Conservation (phyloP, 2,888 invertebrate genomes). For the Drosophila mimica region DNA sequence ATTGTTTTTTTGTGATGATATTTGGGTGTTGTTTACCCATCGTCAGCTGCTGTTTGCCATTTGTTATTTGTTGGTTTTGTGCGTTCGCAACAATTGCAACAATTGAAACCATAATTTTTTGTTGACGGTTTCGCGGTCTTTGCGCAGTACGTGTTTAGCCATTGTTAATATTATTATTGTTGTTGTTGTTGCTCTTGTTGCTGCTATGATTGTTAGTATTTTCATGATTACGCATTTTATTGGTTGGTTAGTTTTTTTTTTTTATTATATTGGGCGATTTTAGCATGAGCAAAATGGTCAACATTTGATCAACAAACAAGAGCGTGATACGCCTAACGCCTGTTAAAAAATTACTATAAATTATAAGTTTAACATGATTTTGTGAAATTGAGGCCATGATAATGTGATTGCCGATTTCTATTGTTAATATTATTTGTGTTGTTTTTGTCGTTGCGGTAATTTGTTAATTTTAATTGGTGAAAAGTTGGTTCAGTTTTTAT, state of each 20-base stretch:
- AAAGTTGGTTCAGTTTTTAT: slow-evolving; percentile 2
- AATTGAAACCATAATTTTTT: slow-evolving; percentile 49
- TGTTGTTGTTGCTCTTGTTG: not conserved
- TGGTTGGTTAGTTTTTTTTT: slow-evolving; percentile 17
- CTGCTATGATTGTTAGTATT: slow-evolving; percentile 51
- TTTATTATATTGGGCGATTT: slow-evolving; percentile 17
- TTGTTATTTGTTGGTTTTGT: slow-evolving; percentile 3
- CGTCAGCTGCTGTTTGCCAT: slow-evolving; percentile 52
- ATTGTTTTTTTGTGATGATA: slow-evolving; percentile 12
- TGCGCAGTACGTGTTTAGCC: slow-evolving; percentile 38
- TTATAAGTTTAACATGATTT: slow-evolving; percentile 8
- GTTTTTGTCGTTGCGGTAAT: slow-evolving; percentile 10
- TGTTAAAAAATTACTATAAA: slow-evolving; percentile 32
- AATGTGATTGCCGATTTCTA: slow-evolving; percentile 18
- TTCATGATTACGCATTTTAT: slow-evolving; percentile 65
- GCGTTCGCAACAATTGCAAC: slow-evolving; percentile 34
- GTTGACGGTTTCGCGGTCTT: slow-evolving; percentile 30
- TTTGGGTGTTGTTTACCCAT: slow-evolving; percentile 52
- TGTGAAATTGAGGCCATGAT: slow-evolving; percentile 23
- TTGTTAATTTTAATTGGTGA: slow-evolving; percentile 38
- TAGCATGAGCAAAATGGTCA: slow-evolving; percentile 31
- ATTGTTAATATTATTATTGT: slow-evolving; percentile 19
- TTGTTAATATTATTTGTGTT: not conserved
- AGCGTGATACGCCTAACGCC: slow-evolving; percentile 56
- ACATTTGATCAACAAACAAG: slow-evolving; percentile 9